These are phyloP conservation scores for Parus major DNA, from an alignment of 2,113 vertebrate species.

Conservation along the genomic window DNA sequence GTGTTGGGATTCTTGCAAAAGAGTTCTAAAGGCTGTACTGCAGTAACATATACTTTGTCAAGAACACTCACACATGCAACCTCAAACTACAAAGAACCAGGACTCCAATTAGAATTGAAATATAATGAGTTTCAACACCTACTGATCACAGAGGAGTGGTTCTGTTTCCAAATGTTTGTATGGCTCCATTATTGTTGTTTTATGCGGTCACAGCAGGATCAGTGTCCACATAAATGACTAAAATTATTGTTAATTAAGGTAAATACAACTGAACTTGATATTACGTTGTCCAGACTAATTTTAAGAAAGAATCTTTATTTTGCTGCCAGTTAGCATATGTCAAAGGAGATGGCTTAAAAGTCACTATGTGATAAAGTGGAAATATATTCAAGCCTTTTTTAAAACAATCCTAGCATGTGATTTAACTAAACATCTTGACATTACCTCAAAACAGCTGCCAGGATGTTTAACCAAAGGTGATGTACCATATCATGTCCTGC, in stretches of 20 bases:
- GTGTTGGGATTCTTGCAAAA: neutral
- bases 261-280: slow-evolving; percentile 10
- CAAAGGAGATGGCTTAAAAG: slow-evolving; percentile 31
- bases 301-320: slow-evolving; percentile 28
- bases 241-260: slow-evolving; percentile 52
- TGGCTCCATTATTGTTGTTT: slow-evolving; percentile 30
- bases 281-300: neutral
- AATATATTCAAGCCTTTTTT: slow-evolving; percentile 42
- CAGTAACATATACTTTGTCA: slow-evolving; percentile 15
- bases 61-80: neutral
- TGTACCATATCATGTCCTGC: slow-evolving; percentile 15
- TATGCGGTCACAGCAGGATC: slow-evolving; percentile 21
- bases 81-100: slow-evolving; percentile 33
- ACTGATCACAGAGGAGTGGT: neutral
- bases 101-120: slow-evolving; percentile 51
- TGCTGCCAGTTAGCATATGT: slow-evolving; percentile 14
- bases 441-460: slow-evolving; percentile 36
- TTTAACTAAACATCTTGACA: slow-evolving; percentile 35
- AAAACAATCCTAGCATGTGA: slow-evolving; percentile 44
- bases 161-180: slow-evolving; percentile 29
- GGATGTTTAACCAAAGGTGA: slow-evolving; percentile 54
- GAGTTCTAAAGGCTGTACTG: slow-evolving; percentile 9
- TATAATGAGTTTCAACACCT: slow-evolving; percentile 18
- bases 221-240: slow-evolving; percentile 33
- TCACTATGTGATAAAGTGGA: neutral